Percentiles rank a stretch among this genome's conserved stretches.
Conservation (phyloP, 2,113 vertebrate genomes). For the Mirounga angustirostris region DNA sequence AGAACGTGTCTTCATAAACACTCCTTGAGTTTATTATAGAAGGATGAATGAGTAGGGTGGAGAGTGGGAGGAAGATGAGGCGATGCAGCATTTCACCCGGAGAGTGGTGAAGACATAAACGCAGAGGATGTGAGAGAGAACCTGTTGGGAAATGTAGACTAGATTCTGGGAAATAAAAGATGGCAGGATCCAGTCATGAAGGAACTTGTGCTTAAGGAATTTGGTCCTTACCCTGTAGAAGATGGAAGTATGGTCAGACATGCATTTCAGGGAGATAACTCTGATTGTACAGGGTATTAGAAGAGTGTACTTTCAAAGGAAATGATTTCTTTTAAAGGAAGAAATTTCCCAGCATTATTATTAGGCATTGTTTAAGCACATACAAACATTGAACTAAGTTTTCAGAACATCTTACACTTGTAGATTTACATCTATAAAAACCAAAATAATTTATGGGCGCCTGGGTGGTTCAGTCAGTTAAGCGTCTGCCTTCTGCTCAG, state of each 20-base stretch:
- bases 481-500: background rate
- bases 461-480: background rate
- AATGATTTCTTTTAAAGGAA: background rate
- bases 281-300: background rate
- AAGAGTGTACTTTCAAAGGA: background rate
- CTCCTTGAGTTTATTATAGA: background rate
- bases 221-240: background rate
- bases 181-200: background rate
- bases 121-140: background rate
- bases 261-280: background rate
- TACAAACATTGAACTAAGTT: background rate
- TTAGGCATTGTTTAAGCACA: background rate
- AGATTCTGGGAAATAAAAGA: background rate
- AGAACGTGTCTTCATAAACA: background rate
- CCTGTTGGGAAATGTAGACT: background rate
- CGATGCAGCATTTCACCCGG: background rate
- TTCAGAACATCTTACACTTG: background rate
- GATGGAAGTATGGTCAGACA: background rate
- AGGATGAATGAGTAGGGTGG: background rate
- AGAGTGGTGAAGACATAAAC: background rate
- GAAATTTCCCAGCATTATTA: background rate
- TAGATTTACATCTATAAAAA: background rate
- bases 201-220: background rate
- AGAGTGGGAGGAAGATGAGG: background rate
- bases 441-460: background rate